These are phyloP conservation scores for Ophraella communa DNA, from an alignment of 2,888 invertebrate genomes.

Conservation along the genomic window DNA sequence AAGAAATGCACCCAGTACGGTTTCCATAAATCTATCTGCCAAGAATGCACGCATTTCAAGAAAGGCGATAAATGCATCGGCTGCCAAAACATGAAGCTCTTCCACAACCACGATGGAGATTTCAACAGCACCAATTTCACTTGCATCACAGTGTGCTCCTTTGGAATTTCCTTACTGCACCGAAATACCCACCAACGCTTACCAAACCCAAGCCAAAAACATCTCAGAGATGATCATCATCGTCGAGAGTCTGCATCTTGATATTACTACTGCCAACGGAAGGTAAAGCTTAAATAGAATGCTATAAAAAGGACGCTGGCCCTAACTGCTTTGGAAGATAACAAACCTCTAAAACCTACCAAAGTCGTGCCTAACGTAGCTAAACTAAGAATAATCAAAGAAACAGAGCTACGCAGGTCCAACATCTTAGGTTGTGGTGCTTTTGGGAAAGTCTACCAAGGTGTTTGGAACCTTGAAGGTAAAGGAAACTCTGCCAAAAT, in stretches of 20 bases:
- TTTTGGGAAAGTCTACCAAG: constrained; percentile 96
- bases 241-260: constrained; percentile 38
- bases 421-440: constrained; percentile 95
- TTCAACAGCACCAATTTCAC: constrained; percentile 74
- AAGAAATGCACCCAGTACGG: constrained; percentile 88
- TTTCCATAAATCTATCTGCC: constrained; percentile 84
- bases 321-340: constrained; percentile 88
- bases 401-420: constrained; percentile 89
- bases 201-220: constrained; percentile 34
- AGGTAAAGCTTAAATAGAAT: constrained; percentile 73
- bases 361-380: constrained; percentile 94
- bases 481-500: constrained; percentile 87
- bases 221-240: constrained; percentile 39
- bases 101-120: constrained; percentile 58
- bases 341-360: constrained; percentile 88
- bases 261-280: constrained; percentile 43
- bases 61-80: constrained; percentile 80
- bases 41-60: constrained; percentile 85
- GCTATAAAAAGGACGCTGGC: constrained; percentile 93
- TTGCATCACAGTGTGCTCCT: constrained; percentile 84
- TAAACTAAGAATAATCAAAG: constrained; percentile 90
- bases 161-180: constrained; percentile 84
- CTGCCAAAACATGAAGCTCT: constrained; percentile 80
- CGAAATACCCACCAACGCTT: constrained; percentile 34
- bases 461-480: constrained; percentile 94